Evolutionary conservation across 2,888 invertebrate species (phyloP), one percentile per base, ranked within the genome.

Genomic region (Hylaea fasciaria): DNA sequence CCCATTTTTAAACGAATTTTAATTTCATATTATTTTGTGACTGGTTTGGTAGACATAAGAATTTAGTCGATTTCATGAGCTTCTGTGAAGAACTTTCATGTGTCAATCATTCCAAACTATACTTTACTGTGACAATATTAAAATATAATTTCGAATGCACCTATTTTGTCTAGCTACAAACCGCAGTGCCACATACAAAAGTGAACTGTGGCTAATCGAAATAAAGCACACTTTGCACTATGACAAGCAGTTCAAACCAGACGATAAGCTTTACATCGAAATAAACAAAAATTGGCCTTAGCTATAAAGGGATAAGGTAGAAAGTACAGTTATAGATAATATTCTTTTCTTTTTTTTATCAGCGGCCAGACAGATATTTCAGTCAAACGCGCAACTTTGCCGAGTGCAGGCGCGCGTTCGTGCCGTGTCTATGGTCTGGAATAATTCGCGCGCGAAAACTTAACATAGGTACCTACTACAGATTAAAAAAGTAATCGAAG

Each of bases 321-420:
- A 45, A 44, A 64, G 14, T 47, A 9, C 1, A 39, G 35, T 50
- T 40, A 41, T 29, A 41, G 32, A 16, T 0, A 0, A n/a, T n/a
- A 29, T 14, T 41, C 16, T 37, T 47, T 68, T 51, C 47, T 52
- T 66, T 66, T 66, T 63, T 57, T 59, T 61, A 53, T 63, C 29
- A 17, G 43, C 29, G 55, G 47, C 44, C 58, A 54, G 57, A 43
- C 52, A 54, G 57, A 43, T 50, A 40, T 63, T 56, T 65, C 68
- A 69, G 68, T 69, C 9, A 47, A 61, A 52, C 50, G 52, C 43
- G 57, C 62, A 64, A 52, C 61, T 62, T 66, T 55, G 63, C 53
- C 32, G 35, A 22, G 35, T 0, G 44, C 39, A 45, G 47, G 14
- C 39, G 39, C 22, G 29, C 39, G 53, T 46, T 54, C 48, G 29